These are phyloP conservation scores for Zygogramma bicolorata DNA, from an alignment of 2,888 invertebrate genomes.

Conservation along the genomic window DNA sequence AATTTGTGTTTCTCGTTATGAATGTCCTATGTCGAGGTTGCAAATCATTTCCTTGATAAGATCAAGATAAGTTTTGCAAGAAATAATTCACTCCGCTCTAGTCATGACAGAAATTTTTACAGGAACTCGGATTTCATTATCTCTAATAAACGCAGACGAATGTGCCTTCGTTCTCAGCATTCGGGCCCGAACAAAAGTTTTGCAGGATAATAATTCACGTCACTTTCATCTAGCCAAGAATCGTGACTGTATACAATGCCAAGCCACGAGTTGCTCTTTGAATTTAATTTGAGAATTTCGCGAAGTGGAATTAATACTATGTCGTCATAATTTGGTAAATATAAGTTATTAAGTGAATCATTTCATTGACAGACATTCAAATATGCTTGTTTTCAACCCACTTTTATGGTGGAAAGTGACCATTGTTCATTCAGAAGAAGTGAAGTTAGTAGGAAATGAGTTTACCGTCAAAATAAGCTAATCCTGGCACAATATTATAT, in stretches of 20 bases:
- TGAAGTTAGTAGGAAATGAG: too few relatives aligned
- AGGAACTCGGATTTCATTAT: not conserved
- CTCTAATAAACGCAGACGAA: not conserved
- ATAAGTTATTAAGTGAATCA: not conserved
- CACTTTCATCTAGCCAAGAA: constrained; percentile 34
- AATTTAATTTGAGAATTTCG: not conserved
- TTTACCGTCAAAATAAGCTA: too few relatives aligned
- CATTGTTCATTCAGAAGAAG: too few relatives aligned
- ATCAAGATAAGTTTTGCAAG: not conserved
- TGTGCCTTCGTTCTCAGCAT: not conserved
- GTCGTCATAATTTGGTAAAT: not conserved
- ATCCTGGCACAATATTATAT: too few relatives aligned
- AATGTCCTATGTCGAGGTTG: too few relatives aligned
- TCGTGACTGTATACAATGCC: constrained; percentile 36
- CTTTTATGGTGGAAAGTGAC: too few relatives aligned
- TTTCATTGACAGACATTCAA: too few relatives aligned
- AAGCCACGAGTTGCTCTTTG: constrained; percentile 35
- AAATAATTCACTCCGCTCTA: not conserved
- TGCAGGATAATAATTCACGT: constrained; percentile 23
- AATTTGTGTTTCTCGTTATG: too few relatives aligned
- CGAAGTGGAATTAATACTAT: not conserved
- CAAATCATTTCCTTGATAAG: too few relatives aligned
- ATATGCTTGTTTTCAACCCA: too few relatives aligned
- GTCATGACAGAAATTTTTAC: not conserved
- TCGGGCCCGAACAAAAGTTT: constrained; percentile 9